A percentile compares a stretch with the other conserved stretches of the same genome.
phyloP scores from a whole-genome alignment of 1,140 invertebrate species.

The Euura saliciscinereae region DNA sequence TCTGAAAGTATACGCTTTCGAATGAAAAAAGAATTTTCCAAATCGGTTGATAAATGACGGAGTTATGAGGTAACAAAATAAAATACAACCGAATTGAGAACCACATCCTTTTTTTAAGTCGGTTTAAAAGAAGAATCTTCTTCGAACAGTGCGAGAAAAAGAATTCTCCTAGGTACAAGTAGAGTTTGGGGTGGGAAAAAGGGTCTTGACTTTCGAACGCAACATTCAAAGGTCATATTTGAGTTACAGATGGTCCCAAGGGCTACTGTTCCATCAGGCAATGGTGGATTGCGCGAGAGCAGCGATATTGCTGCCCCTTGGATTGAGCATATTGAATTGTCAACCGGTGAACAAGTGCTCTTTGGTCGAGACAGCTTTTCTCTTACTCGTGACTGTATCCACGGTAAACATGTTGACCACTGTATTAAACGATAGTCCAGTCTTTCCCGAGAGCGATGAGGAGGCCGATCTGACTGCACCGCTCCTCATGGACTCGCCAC shows the following conservation, averaged over 20 bases:
- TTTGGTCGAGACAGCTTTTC: slow-evolving; percentile 87
- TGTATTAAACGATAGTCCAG: slow-evolving; percentile 87
- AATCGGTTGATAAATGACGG: too few species aligned
- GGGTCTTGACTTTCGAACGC: background rate
- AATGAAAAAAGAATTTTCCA: too few species aligned
- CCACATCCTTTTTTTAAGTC: too few species aligned
- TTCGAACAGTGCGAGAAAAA: too few species aligned
- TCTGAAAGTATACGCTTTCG: too few species aligned
- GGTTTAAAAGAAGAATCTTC: too few species aligned
- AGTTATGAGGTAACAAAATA: too few species aligned
- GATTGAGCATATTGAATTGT: slow-evolving; percentile 81
- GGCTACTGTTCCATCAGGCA: slow-evolving; percentile 85
- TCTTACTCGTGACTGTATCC: slow-evolving; percentile 86
- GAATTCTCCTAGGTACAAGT: too few species aligned
- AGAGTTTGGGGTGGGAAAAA: too few species aligned
- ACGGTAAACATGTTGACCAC: slow-evolving; percentile 91
- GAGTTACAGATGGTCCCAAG: slow-evolving; percentile 81
- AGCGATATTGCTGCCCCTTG: slow-evolving; percentile 80
- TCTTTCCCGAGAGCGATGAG: slow-evolving; percentile 80
- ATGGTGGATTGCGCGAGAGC: slow-evolving; percentile 84
- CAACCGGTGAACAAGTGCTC: slow-evolving; percentile 87
- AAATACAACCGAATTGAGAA: too few species aligned
- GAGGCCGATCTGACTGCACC: slow-evolving; percentile 71
- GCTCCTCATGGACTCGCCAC: slow-evolving; percentile 78
- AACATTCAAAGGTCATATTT: slow-evolving; percentile 16